Evolutionary conservation across 2,797 vertebrate species (phyloP), one percentile per base, ranked within the genome.

Genomic region (Xenentodon cancila): DNA sequence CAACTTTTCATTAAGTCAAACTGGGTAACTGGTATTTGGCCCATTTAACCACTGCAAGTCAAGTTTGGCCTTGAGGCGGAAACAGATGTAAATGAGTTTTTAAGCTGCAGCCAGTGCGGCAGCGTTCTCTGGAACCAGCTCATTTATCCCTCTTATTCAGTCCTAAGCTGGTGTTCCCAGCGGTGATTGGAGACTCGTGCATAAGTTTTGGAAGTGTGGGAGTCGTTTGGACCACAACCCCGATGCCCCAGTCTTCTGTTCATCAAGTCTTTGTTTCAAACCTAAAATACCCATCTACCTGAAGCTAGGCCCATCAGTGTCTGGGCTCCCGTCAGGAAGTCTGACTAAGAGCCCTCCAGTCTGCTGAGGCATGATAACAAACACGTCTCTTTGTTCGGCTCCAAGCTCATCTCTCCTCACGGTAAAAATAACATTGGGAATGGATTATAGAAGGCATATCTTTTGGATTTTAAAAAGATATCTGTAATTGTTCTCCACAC

Each of bases 1-100:
- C 7, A 32, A 32, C 9, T 9, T 32, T 32, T 32, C 6, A 32
- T 32, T 32, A 32, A 32, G 32, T 32, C 4, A 32, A 32, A 9
- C 7, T 32, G 27, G 46, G 8, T 53, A 59, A 73, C 60, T 72
- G 80, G 80, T 82, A 89, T 87, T 73, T 57, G 69, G 85, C 81
- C 70, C 79, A 81, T 32, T 57, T 46, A 18, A 30, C 30, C 30
- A 30, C 30, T 30, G 30, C 3, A 67, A 59, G 52, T 62, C 75
- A 44, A 69, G 61, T 85, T 87, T 87, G 87, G 75, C 67, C 50
- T 34, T 7, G 19, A 67, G 71, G 67, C 75, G 52, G 75, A 87
- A 88, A 78, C 86, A 73, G 84, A 90, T 88, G 81, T 64, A 90
- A 89, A 90, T 83, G 80, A 91, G 87, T 85, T 88, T 85, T 88